Base-by-base conservation (phyloP, 2,888 invertebrate species). In the Pogonocherus hispidulus region DNA sequence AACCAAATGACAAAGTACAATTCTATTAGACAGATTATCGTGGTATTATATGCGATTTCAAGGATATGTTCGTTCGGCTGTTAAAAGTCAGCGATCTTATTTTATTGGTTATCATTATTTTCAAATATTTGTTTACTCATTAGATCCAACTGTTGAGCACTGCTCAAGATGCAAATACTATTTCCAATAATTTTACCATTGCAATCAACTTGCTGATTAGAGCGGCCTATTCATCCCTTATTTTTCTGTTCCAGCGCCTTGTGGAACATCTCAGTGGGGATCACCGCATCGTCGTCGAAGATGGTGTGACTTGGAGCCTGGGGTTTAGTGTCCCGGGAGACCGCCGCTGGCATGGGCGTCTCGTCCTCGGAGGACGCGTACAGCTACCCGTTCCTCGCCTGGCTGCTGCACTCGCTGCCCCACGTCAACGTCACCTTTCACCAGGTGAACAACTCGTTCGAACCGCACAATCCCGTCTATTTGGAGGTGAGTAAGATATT, bases 341-440 rank as follows among this genome's bases (percentile, higher is more conserved):
- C 55, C 66, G 63, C 56, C 68, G 63, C 62, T 74, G 81, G 79
- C 74, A 85, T 85, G 85, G 85, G 85, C 80, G 79, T 78, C 72
- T 75, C 78, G 72, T 75, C 87, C 85, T 84, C 87, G 74, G 91
- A 91, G 85, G 94, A 93, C 88, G 90, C 90, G 82, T 95, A 94
- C 88, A 90, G 91, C 88, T 92, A 94, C 87, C 93, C 95, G 86
- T 91, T 92, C 83, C 90, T 97, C 86, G 94, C 96, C 83, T 91
- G 91, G 86, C 90, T 95, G 87, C 92, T 97, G 86, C 96, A 97
- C 87, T 89, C 91, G 80, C 89, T 97, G 87, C 97, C 97, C 73
- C 97, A 97, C 87, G 90, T 96, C 85, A 96, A 97, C 86, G 94
- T 96, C 82, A 93, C 94, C 80, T 91, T 97, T 82, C 94, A 95